phyloP scores from a whole-genome alignment of 2,888 invertebrate species.

The Hypercompe scribonia region DNA sequence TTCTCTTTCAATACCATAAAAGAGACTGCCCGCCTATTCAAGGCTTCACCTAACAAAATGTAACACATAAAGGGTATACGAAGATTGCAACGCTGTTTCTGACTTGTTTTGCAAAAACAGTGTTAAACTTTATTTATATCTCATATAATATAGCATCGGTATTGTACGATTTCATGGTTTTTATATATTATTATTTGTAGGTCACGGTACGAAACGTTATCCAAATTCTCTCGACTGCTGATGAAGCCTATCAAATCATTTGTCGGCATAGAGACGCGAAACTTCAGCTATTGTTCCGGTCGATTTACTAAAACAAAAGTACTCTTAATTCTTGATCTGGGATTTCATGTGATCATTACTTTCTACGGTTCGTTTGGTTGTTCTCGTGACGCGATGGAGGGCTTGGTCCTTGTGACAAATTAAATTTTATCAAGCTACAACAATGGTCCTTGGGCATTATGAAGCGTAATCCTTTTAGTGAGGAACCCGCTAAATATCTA shows the following conservation, averaged over 20 bases:
- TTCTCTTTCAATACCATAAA: constrained; percentile 84
- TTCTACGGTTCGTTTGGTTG: constrained; percentile 73
- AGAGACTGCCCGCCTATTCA: constrained; percentile 83
- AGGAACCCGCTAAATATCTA: constrained; percentile 59
- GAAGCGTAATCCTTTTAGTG: constrained; percentile 65
- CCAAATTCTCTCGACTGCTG: constrained; percentile 68
- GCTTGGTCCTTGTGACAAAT: constrained; percentile 68
- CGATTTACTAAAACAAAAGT: constrained; percentile 81
- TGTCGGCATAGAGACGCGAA: constrained; percentile 78
- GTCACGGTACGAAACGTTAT: constrained; percentile 70
- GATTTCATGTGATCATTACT: constrained; percentile 79
- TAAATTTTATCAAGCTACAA: constrained; percentile 72
- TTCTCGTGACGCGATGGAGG: constrained; percentile 54
- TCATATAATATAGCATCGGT: constrained; percentile 48
- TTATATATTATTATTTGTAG: constrained; percentile 63
- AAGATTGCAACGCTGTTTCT: constrained; percentile 72
- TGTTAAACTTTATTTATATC: constrained; percentile 64
- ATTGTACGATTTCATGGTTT: constrained; percentile 47
- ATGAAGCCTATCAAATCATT: constrained; percentile 81
- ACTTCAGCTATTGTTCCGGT: constrained; percentile 81
- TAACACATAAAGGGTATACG: constrained; percentile 77
- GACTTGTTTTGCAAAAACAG: constrained; percentile 66
- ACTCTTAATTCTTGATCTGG: constrained; percentile 80
- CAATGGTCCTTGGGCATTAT: constrained; percentile 63
- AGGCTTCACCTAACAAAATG: constrained; percentile 73